Evolutionary conservation across 2,888 invertebrate species (phyloP), one percentile per base, ranked within the genome.

Genomic region (Loripinus fragilis): DNA sequence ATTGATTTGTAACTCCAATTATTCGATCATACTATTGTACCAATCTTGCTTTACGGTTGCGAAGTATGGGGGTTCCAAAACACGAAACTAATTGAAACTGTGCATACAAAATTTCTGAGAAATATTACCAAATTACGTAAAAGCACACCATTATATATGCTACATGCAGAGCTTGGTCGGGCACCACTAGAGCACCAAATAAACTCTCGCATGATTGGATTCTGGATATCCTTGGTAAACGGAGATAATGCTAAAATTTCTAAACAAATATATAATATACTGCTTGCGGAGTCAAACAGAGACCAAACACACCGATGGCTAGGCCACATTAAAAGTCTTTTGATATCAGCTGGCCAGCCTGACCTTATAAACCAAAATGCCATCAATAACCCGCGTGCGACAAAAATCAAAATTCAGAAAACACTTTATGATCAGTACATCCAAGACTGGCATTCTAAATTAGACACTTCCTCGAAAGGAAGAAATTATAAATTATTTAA

Each of bases 101-200:
- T 55, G 17, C 71, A 55, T n/a, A 30, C 17, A 38, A 8, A 33
- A 28, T 71, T 71, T 71, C n/a, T 71, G 17, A 30, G 71, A 33
- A 60, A 55, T 5, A 55, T 71, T 23, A 35, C 52, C 15, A n/a
- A 55, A 2, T 23, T 38, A 15, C 38, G 50, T 30, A 50, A 71
- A 52, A 71, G 60, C 41, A 71, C 71, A 2, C 71, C 71, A 10
- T 20, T 15, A 38, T 55, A 71, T 38, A 71, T 71, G 55, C 20
- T 71, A n/a, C 52, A 71, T 38, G 71, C 25, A 8, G 71, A 71
- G 41, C 30, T 52, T 2, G 55, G 71, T 10, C 2, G 71, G 10
- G 20, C 10, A 23, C 60, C 71, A n/a, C 8, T 71, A 8, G 55
- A 35, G 2, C 55, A 60, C 12, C 35, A 8, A 2, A 71, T 71